Evolutionary conservation across 2,797 vertebrate genomes (phyloP), one percentile per base, ranked within the genome.

Genomic region (Otolemur crassicaudatus): DNA sequence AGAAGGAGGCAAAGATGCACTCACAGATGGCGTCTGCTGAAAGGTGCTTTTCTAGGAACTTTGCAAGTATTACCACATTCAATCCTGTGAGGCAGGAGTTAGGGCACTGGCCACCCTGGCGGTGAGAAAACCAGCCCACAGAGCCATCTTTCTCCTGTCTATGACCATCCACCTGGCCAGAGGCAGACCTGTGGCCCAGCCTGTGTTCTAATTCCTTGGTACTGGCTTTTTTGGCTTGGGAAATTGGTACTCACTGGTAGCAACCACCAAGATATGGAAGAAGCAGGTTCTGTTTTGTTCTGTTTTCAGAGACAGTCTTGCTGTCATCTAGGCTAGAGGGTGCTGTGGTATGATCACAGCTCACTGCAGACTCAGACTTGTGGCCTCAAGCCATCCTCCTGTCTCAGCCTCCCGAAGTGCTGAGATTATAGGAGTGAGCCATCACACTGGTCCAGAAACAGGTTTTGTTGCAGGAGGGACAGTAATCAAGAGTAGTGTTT

Each of bases 41-140:
- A 17, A n/a, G 27, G 23, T 4, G 9, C 34, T 65, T 31, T 63
- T 46, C 61, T 23, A 16, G 56, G 63, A 43, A 3, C 22, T 13
- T 16, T 10, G 40, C 23, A 3, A 13, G 16, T 3, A 0, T 53
- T 5, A 19, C 31, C 34, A 5, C 6, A 5, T 9, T 77, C 22
- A 4, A 23, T 20, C 22, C 13, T 29, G 60, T 14, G 29, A 37
- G 84, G 20, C 0, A 4, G 11, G 37, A 43, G 37, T 43, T 7
- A 22, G 20, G 0, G 27, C 25, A n/a, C 5, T 10, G 17, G n/a
- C 19, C 7, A 2, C 25, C 29, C 56, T 29, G 0, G 3, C 5
- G 27, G 17, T 1, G 7, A 27, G 22, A 1, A 14, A 72, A 17
- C 11, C 43, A 13, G 43, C 10, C 56, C 7, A 23, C 13, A 5